Conservation (phyloP, 23 tunicate genomes). For the Aplidium turbinatum region DNA sequence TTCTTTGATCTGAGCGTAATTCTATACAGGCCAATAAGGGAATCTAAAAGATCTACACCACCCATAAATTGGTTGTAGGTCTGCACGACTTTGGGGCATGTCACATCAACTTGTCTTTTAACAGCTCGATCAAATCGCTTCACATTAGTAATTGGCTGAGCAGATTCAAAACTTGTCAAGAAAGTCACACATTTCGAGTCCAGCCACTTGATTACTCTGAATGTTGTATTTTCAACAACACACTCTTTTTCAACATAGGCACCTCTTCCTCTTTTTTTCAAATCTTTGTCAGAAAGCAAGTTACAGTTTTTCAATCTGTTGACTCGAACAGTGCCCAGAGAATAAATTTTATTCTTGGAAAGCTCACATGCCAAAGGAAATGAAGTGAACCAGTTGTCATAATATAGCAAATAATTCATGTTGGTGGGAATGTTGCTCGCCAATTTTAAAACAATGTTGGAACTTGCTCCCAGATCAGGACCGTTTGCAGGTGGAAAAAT, state of each 20-base stretch:
- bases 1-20: constrained; percentile 16
- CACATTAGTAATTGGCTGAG: neutral
- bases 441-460: constrained; percentile 20
- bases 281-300: constrained; percentile 8
- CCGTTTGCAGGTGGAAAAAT: neutral
- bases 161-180: constrained; percentile 16
- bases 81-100: constrained; percentile 16
- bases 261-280: constrained; percentile 15
- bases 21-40: constrained; percentile 9
- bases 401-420: constrained; percentile 3
- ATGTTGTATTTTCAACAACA: neutral
- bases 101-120: neutral
- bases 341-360: neutral
- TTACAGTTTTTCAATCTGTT: constrained; percentile 3
- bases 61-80: constrained; percentile 21
- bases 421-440: neutral
- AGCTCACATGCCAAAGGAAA: neutral
- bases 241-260: neutral
- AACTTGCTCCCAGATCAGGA: constrained; percentile 28
- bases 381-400: constrained; percentile 32
- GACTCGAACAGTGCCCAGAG: constrained; percentile 8
- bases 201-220: constrained; percentile 22
- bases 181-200: constrained; percentile 18
- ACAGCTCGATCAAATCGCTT: neutral
- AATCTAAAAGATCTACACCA: constrained; percentile 16